A percentile compares a stretch with the other conserved stretches of the same genome.
These are phyloP conservation scores for Stictocephala bisonia DNA, from an alignment of 2,888 invertebrate genomes.

Conservation along the genomic window DNA sequence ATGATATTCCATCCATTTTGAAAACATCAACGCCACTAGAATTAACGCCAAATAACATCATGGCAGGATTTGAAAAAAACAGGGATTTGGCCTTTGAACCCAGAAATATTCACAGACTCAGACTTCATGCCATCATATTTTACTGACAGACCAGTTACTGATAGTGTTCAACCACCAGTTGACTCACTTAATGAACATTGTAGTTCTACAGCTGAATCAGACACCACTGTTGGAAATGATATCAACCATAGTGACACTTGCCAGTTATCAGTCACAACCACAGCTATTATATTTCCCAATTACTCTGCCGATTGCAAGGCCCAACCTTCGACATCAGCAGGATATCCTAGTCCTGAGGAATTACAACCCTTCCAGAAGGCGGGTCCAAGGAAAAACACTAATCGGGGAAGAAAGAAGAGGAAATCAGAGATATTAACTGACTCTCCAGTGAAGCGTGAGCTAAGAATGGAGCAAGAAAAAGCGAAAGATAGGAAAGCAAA, in stretches of 20 bases:
- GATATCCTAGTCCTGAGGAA: constrained; percentile 26
- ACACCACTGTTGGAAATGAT: neutral
- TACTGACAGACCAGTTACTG: no score
- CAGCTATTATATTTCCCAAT: neutral
- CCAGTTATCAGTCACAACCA: no score
- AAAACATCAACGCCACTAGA: constrained; percentile 22
- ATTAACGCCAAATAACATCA: constrained; percentile 25
- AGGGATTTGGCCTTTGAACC: constrained; percentile 33
- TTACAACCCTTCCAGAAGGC: constrained; percentile 28
- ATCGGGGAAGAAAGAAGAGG: constrained; percentile 27
- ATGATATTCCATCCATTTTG: constrained; percentile 41
- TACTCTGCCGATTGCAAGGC: neutral
- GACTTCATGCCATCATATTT: constrained; percentile 46
- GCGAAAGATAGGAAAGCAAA: constrained; percentile 1
- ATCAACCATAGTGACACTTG: no score
- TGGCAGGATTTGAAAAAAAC: constrained; percentile 39
- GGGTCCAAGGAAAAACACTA: constrained; percentile 23
- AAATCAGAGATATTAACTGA: constrained; percentile 40
- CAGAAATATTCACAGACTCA: constrained; percentile 18
- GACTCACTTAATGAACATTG: no score
- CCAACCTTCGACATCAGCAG: neutral
- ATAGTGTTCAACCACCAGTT: no score
- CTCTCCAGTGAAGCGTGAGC: constrained; percentile 31
- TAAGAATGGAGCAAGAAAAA: constrained; percentile 7
- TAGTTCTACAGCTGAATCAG: no score